Base-by-base conservation (phyloP, 2,797 vertebrate species). In the Rhinoraja longicauda region DNA sequence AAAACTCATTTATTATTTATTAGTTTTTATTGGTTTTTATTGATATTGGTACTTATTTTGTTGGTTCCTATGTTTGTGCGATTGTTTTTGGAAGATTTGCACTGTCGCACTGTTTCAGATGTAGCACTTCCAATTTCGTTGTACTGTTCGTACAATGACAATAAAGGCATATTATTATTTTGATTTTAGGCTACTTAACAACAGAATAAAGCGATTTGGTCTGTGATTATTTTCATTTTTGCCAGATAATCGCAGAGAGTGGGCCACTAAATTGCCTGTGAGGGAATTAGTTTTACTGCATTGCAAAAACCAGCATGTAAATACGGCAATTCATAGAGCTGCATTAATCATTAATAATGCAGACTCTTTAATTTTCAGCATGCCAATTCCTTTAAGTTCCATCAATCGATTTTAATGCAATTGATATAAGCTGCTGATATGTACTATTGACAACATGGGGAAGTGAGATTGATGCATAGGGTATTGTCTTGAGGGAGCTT, bases 401-500 rank as follows among this genome's bases (percentile, higher is more conserved):
- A n/a, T 92, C 70, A 92, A 92, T 92, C 67, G 70, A 92, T 92
- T 75, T 75, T 75, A 92, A 72, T 72, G 17, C 70, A 92, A 92
- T 92, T 72, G 90, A 75, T 70, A 92, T 53, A 92, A 92, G 39
- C 67, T 92, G 90, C 90, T 92, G 67, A 53, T 73, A 39, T 53
- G 19, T 92, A 92, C 39, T 92, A 92, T 92, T 92, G 90, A 92
- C 90, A 92, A 39, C 24, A 75, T 12, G 72, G 90, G 70, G 24
- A 72, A 10, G 70, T 75, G 26, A 75, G 70, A 92, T 92, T 92
- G 70, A 92, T 92, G 70, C 70, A 75, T 15, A 13, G 36, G 67
- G 70, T 26, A 92, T 92, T n/a, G 70, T 92, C 90, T 92, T 75
- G 19, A 92, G 90, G 90, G 70, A 75, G 70, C 90, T 92, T 92